Percentiles rank a stretch among this genome's conserved stretches.
These are phyloP conservation scores for Noturus placidus DNA, from an alignment of 2,113 vertebrate species.

Conservation along the genomic window DNA sequence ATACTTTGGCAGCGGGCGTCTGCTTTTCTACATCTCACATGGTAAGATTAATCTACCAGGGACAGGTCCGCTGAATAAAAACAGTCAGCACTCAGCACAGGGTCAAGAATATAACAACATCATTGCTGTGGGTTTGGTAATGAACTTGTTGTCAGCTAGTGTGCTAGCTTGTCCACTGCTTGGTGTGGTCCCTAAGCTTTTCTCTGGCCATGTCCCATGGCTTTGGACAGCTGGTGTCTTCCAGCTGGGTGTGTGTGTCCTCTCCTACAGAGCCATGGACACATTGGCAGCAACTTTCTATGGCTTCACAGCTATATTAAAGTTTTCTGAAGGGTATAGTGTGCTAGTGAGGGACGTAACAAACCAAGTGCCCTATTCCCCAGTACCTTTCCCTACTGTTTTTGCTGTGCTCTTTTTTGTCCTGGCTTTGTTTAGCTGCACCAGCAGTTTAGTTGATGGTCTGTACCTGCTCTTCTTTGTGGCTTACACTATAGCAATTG, in stretches of 20 bases:
- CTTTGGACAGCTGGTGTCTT: constrained; percentile 81
- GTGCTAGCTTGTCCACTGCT: constrained; percentile 79
- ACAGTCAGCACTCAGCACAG: constrained; percentile 27
- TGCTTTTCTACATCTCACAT: constrained; percentile 66
- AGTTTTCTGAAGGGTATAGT: constrained; percentile 77
- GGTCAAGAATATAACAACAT: constrained; percentile 50
- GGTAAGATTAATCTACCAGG: constrained; percentile 69
- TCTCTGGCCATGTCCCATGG: constrained; percentile 80
- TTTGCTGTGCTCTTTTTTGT: constrained; percentile 79
- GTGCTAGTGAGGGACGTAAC: constrained; percentile 69
- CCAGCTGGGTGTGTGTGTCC: constrained; percentile 76
- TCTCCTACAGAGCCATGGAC: constrained; percentile 77
- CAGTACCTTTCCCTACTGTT: constrained; percentile 71
- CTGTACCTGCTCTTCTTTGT: constrained; percentile 78
- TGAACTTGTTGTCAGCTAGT: constrained; percentile 80
- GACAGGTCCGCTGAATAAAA: constrained; percentile 56
- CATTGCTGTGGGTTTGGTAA: constrained; percentile 64
- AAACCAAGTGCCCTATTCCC: constrained; percentile 59
- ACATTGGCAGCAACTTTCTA: constrained; percentile 75
- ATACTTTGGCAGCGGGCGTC: constrained; percentile 76
- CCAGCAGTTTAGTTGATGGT: constrained; percentile 73
- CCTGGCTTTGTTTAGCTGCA: constrained; percentile 74
- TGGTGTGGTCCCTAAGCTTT: constrained; percentile 72
- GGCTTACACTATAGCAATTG: constrained; percentile 77
- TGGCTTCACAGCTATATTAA: constrained; percentile 77